A percentile compares a stretch with the other conserved stretches of the same genome.
phyloP scores from a whole-genome alignment of 2,113 vertebrate species.

The Scytalopus superciliaris region DNA sequence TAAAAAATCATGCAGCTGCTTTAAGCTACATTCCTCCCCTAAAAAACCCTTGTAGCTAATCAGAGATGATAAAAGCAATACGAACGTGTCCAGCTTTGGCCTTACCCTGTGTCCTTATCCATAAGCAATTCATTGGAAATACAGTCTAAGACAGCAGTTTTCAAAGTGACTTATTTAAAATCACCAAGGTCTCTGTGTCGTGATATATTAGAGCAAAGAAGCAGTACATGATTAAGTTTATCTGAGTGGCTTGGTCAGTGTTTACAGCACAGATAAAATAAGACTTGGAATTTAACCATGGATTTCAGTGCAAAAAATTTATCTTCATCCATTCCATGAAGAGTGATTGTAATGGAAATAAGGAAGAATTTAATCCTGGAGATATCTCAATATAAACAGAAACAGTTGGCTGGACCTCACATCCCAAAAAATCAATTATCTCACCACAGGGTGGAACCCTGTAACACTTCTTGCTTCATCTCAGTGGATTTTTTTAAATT shows the following conservation, averaged over 20 bases:
- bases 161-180: neutral
- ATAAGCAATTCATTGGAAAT: neutral
- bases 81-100: neutral
- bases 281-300: neutral
- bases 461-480: neutral
- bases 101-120: neutral
- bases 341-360: neutral
- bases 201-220: neutral
- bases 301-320: neutral
- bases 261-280: neutral
- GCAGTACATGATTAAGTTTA: neutral
- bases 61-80: neutral
- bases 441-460: neutral
- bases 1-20: neutral
- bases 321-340: neutral
- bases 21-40: neutral
- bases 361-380: neutral
- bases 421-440: neutral
- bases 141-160: neutral
- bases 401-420: neutral
- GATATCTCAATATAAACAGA: neutral
- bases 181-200: accelerated
- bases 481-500: neutral
- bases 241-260: neutral
- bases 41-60: neutral